Conservation (phyloP, 2,888 invertebrate species). For the Sphaeridia pumilis region DNA sequence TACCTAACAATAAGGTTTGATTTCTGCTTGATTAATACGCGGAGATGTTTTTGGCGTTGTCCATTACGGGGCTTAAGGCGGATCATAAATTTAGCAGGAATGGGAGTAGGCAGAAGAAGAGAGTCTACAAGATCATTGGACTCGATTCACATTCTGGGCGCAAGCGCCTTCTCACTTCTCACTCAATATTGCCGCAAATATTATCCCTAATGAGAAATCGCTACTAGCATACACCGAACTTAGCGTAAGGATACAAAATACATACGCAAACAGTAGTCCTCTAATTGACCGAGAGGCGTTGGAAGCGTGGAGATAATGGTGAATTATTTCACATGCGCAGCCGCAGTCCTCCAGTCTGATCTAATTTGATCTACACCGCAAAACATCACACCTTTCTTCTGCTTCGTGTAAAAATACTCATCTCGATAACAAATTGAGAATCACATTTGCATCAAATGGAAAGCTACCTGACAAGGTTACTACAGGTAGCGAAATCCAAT, state of each 20-base stretch:
- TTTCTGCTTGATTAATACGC: no score
- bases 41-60: no score
- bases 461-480: no score
- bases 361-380: neutral
- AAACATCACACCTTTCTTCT: no score
- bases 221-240: neutral
- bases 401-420: no score
- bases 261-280: no score
- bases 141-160: neutral
- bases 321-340: neutral
- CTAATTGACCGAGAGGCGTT: conserved; percentile 1
- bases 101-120: neutral
- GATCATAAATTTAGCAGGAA: neutral
- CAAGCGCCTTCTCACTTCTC: neutral
- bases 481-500: no score
- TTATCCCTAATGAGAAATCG: neutral
- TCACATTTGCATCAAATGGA: no score
- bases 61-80: neutral
- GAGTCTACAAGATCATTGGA: neutral
- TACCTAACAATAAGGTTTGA: no score
- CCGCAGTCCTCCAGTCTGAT: neutral
- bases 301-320: neutral
- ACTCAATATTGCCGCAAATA: neutral
- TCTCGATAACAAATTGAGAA: no score
- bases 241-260: neutral